Base-by-base conservation (phyloP, 92 coral and sea anemone species). In the Bergia puertoricense region DNA sequence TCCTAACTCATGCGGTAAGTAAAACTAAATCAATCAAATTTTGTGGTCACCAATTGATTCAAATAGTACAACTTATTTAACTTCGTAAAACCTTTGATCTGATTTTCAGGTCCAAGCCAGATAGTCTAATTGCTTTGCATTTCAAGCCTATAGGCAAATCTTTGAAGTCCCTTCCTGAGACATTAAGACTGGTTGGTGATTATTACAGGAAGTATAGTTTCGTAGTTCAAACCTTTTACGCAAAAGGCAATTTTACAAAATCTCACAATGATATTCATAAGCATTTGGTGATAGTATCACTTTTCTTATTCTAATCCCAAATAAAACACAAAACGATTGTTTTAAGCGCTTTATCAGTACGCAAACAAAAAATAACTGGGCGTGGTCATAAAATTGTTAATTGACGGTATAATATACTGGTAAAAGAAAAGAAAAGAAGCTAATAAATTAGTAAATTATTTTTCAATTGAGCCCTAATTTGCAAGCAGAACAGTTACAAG, bases 1-100 rank as follows among this genome's bases (percentile, higher is more conserved):
- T 56, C 87, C 87, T 30, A 8, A 72, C 20, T 84, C 77, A 41
- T 84, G 87, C 22, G 87, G 87, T 84, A 84, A 84, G 87, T 72
- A 42, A 76, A 42, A 7, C 30, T 30, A 30, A 30, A 30, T 30
- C 30, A 30, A 30, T 30, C 30, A 30, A 30, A 30, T 30, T 54
- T 54, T 13, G 59, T 54, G 59, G 9, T 51, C 2, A 2, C 11
- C 57, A 48, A 0, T 48, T 48, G 11, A 14, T 9, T 30, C 30
- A 30, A 30, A 51, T 51, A 51, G 57, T 2, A 15, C 57, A 51
- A 11, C 30, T n/a, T 8, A 51, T 51, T 6, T 51, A 51, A 51
- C 57, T 51, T 51, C 11, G 57, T 51, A 8, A 51, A 14, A 45
- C 4, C 16, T 40, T n/a, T 43, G 80, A 18, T 22, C 3, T 15